Base-by-base conservation (phyloP, 53 echinoderm and acorn worm species). In the Crossaster papposus region DNA sequence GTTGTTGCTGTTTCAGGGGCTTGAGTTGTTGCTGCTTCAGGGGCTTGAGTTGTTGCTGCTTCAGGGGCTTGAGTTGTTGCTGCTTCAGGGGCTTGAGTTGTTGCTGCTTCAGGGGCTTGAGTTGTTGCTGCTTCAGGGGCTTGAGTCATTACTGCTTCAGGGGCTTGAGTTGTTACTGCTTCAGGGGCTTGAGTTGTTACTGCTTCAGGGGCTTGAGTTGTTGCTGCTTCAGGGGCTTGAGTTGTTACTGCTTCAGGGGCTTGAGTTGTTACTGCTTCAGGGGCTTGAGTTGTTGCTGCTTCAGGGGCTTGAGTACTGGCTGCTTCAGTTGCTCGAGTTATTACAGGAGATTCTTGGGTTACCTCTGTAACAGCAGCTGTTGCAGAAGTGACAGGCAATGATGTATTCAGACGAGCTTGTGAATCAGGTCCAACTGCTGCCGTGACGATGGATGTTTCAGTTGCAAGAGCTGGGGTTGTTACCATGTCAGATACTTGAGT, bases 91-190 rank as follows among this genome's bases (percentile, higher is more conserved):
- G 70, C 65, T 38, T 82, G 36, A 22, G 65, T 36, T 37, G 68
- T 11, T 36, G 44, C 23, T 51, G n/a, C 1, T 64, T n/a, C n/a
- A n/a, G n/a, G n/a, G n/a, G 71, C 29, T 4, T 30, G 4, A 14
- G 13, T 72, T 72, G 72, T 3, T 64, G 64, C 36, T 28, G 1
- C 24, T 54, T 50, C 51, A 20, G 72, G 11, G 36, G 44, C 53
- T 14, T 44, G 51, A 29, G 72, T 38, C 14, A 26, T 23, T 3
- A 23, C 31, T 70, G 24, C 64, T 15, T 28, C 29, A 29, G 1
- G 50, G 54, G 82, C 50, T 23, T 23, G 33, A 35, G 80, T 81
- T 74, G 51, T 72, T 24, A 22, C 80, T 14, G 30, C 65, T 64
- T 64, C 18, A 36, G 65, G 24, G 64, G 64, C 7, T 29, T 51